Evolutionary conservation across 2,888 invertebrate species (phyloP).

Genomic region (Pimpla rufipes): DNA sequence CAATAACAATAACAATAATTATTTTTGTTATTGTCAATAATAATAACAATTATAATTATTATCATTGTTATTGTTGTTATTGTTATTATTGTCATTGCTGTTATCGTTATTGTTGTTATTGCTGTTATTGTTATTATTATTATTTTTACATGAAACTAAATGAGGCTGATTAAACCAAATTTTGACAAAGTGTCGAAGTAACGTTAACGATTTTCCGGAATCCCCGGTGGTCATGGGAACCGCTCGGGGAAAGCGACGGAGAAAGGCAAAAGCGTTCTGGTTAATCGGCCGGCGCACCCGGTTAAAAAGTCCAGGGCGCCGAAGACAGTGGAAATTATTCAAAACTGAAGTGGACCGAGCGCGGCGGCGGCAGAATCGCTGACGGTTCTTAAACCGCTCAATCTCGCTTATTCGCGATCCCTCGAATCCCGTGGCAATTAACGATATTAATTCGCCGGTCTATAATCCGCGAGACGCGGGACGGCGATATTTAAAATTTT

Average conservation of each 20-base stretch:
- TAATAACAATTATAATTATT: no score
- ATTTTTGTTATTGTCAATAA: no score
- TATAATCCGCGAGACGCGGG: constrained; percentile 2
- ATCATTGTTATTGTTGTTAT: no score
- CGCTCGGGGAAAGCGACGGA: not conserved
- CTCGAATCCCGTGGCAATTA: constrained; percentile 46
- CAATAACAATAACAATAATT: no score
- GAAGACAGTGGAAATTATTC: constrained; percentile 26
- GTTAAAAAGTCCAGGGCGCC: not conserved
- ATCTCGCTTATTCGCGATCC: not conserved
- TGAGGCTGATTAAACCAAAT: no score
- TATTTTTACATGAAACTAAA: no score
- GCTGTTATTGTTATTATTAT: no score
- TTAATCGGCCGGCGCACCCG: not conserved
- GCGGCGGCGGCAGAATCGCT: not conserved
- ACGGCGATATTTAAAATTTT: constrained; percentile 35
- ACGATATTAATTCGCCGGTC: constrained; percentile 50
- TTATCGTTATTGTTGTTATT: no score
- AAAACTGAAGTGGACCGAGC: not conserved
- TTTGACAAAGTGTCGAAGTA: no score
- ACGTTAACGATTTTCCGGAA: not conserved
- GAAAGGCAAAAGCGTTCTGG: not conserved
- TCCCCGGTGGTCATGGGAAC: not conserved
- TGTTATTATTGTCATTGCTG: no score
- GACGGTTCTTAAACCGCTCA: constrained; percentile 3